phyloP scores from a whole-genome alignment of 1,140 invertebrate genomes.

The Centruroides vittatus region DNA sequence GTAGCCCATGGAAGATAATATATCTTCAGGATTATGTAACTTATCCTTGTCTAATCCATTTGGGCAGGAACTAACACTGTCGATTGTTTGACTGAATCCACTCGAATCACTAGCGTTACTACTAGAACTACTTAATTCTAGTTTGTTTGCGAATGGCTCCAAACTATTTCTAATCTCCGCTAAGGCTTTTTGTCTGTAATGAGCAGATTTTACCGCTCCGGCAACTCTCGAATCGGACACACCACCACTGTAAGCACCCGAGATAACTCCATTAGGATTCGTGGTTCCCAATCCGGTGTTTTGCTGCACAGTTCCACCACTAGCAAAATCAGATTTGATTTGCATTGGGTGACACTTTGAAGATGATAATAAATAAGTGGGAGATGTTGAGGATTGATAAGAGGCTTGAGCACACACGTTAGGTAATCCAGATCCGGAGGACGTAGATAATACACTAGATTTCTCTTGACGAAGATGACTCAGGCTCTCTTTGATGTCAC shows the following conservation, averaged over 20 bases:
- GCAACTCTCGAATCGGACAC: too few relatives aligned
- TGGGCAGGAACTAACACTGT: neutral
- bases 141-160: conserved; percentile 35
- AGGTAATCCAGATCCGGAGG: neutral
- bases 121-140: neutral
- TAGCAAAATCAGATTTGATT: conserved; percentile 11
- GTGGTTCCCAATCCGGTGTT: neutral
- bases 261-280: neutral
- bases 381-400: neutral
- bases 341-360: conserved; percentile 6
- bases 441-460: conserved; percentile 9
- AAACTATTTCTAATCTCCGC: conserved; percentile 71
- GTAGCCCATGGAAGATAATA: too few relatives aligned
- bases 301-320: neutral
- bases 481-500: conserved; percentile 25
- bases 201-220: neutral
- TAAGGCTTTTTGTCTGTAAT: conserved; percentile 68
- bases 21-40: too few relatives aligned
- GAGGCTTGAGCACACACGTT: too few relatives aligned
- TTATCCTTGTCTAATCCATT: neutral
- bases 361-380: neutral
- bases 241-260: too few relatives aligned
- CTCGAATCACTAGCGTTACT: neutral
- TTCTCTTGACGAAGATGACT: conserved; percentile 23
- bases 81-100: neutral